phyloP scores from a whole-genome alignment of 2,797 vertebrate species.

The Botia kubotai region DNA sequence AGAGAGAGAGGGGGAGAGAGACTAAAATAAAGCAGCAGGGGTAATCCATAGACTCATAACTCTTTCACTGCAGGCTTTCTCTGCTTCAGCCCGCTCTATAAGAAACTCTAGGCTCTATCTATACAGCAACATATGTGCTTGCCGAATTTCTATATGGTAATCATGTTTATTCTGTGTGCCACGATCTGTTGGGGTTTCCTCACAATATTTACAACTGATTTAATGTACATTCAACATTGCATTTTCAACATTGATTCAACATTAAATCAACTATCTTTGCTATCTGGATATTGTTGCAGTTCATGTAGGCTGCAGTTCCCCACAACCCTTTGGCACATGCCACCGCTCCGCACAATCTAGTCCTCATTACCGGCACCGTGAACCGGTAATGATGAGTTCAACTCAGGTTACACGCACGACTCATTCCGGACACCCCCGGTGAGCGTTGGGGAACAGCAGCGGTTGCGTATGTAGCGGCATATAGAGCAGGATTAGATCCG shows the following conservation, averaged over 20 bases:
- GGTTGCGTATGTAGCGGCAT: slow-evolving; percentile 13
- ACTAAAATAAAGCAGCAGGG: slow-evolving; percentile 5
- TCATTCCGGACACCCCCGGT: slow-evolving; percentile 11
- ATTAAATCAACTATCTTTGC: no score
- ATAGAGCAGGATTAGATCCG: slow-evolving; percentile 38
- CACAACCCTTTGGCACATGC: neutral
- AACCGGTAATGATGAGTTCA: slow-evolving; percentile 26
- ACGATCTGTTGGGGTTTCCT: neutral
- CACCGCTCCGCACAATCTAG: neutral
- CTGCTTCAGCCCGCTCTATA: neutral
- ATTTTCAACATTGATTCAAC: neutral
- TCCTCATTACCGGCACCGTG: slow-evolving; percentile 10
- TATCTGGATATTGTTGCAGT: no score
- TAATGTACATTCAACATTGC: no score
- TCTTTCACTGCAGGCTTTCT: slow-evolving; percentile 54
- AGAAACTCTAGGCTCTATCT: neutral
- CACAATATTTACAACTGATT: no score
- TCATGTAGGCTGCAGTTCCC: neutral
- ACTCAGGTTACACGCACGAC: slow-evolving; percentile 26
- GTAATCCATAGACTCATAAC: slow-evolving; percentile 44
- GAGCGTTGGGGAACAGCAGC: neutral
- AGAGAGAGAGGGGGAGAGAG: slow-evolving; percentile 7
- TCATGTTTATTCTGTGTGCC: neutral
- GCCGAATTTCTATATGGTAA: neutral
- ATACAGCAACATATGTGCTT: neutral